phyloP scores from a whole-genome alignment of 2,113 vertebrate species.

The Pollachius pollachius region DNA sequence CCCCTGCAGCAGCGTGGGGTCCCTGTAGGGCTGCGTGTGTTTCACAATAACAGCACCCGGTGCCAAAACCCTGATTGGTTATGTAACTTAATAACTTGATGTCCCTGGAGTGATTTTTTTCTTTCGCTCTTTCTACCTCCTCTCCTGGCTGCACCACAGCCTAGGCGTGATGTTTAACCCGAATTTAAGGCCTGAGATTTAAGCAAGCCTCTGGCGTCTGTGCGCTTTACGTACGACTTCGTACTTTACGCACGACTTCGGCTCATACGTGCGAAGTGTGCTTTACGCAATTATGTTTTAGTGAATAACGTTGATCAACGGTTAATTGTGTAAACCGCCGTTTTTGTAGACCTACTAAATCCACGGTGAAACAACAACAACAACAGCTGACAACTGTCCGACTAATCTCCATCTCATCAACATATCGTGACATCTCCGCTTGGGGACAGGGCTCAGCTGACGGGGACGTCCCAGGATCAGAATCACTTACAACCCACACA shows the following conservation, averaged over 20 bases:
- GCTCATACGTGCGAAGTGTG: too few species aligned
- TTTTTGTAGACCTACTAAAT: too few species aligned
- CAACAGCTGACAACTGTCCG: background rate
- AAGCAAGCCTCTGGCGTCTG: too few species aligned
- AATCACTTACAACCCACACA: conserved; percentile 40
- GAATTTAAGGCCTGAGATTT: too few species aligned
- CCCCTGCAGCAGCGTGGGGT: background rate
- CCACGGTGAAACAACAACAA: too few species aligned
- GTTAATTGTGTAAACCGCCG: too few species aligned
- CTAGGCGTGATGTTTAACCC: too few species aligned
- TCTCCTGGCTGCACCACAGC: conserved; percentile 33
- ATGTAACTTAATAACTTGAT: conserved; percentile 62
- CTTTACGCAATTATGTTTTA: too few species aligned
- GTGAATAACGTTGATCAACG: too few species aligned
- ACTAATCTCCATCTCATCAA: conserved; percentile 50
- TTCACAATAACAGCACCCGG: conserved; percentile 34
- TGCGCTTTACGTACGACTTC: too few species aligned
- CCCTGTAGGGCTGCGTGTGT: background rate
- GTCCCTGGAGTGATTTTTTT: conserved; percentile 7
- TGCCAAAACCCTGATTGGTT: conserved; percentile 39
- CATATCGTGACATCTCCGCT: conserved; percentile 56
- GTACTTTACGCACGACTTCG: too few species aligned
- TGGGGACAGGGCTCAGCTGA: conserved; percentile 43
- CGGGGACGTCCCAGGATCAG: conserved; percentile 18
- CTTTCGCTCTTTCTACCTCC: conserved; percentile 39